These are phyloP conservation scores for Xerus rutilus DNA, from an alignment of 2,797 vertebrate species.

Conservation along the genomic window DNA sequence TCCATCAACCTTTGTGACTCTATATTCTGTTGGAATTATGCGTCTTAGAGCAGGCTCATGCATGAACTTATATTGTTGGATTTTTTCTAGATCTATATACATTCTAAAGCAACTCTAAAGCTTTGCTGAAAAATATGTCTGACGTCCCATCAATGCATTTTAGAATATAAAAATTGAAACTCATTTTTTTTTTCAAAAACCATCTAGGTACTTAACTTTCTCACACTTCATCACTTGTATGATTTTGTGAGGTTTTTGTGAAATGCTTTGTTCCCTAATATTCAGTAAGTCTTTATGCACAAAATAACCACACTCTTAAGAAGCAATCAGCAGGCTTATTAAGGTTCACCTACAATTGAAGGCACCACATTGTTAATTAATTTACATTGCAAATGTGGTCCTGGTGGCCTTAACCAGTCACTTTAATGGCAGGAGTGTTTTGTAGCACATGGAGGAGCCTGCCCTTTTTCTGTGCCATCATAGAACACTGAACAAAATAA, in stretches of 20 bases:
- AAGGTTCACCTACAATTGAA: conserved; percentile 63
- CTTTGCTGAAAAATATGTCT: not conserved
- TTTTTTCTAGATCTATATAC: not conserved
- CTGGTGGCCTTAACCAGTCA: not conserved
- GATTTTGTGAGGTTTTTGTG: not conserved
- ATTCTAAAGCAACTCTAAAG: not conserved
- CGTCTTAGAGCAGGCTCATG: not conserved
- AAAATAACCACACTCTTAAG: conserved; percentile 18
- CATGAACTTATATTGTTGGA: not conserved
- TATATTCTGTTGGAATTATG: not conserved
- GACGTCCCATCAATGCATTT: not conserved
- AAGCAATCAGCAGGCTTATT: conserved; percentile 66
- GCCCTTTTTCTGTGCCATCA: not conserved
- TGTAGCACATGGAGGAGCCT: not conserved
- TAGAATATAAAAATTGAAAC: not conserved
- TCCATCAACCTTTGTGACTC: not conserved
- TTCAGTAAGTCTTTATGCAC: not conserved
- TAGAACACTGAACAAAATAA: not conserved
- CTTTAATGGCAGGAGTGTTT: not conserved
- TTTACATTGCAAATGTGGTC: conserved; percentile 61
- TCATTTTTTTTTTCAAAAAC: not conserved
- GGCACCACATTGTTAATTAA: conserved; percentile 26
- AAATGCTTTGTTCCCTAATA: not conserved
- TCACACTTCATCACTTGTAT: not conserved
- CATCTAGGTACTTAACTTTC: not conserved